Base-by-base conservation (phyloP, 1,140 invertebrate species). In the Andricus grossulariae region DNA sequence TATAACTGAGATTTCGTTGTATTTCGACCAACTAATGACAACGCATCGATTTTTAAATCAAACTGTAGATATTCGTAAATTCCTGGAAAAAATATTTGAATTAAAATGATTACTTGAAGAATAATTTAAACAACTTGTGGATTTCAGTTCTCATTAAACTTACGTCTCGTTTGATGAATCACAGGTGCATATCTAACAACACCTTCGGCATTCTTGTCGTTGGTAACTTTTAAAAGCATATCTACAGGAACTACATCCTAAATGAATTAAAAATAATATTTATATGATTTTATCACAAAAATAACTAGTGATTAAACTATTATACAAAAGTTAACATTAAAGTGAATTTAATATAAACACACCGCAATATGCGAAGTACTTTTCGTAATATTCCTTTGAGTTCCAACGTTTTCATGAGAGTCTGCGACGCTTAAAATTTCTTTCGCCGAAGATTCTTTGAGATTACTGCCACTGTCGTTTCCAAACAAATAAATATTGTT, bases 11-110 rank as follows among this genome's bases (percentile, higher is more conserved):
- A 88, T 19, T 94, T 84, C 84, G 93, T 94, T 12, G 94, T 93
- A 80, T 93, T 94, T 54, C 88, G 90, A 78, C 94, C 93, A 1
- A 96, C 93, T 81, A 96, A 93, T 3, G 95, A 94, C 80, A 97
- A 87, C 7, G 94, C 93, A 88, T 97, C 96, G 57, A 96, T 90
- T 83, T 93, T 91, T 25, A 96, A 83, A 12, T 93, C 92, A 81
- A 95, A 93, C 81, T 92, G 92, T 5, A 89, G 83, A 77, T 86
- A 82, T 88, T 88, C 80, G 77, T 88, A 91, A 75, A 84, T 81
- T 83, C 82, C 92, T 94, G 86, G 76, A 90, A 90, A 77, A 88
- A 79, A 80, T 78, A 75, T 71, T 16, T 70, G 16, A 57, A 78
- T 75, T 66, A 77, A 80, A 54, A 76, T 82, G 76, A 76, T 77